Percentiles rank a stretch among this genome's conserved stretches.
phyloP scores from a whole-genome alignment of 2,888 invertebrate species.

The Apotomis capreana region DNA sequence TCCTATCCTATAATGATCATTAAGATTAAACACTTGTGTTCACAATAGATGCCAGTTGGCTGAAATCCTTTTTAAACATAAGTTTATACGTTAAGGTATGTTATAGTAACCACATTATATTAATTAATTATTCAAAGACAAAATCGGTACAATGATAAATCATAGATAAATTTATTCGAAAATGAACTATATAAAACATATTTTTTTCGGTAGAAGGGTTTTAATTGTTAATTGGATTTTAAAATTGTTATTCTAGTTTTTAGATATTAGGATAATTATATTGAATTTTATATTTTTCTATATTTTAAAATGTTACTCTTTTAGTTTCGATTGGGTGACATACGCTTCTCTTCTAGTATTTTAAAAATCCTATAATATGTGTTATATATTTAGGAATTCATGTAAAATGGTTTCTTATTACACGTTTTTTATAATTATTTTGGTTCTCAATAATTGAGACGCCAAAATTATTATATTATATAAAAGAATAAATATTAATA shows the following conservation, averaged over 20 bases:
- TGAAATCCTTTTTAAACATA: constrained; percentile 3
- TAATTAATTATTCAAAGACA: neutral
- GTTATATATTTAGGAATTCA: neutral
- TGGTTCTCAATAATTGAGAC: neutral
- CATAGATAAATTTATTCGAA: too few relatives aligned
- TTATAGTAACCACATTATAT: neutral
- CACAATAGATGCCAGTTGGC: neutral
- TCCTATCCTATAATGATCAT: neutral
- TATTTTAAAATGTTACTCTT: constrained; percentile 12
- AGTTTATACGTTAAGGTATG: neutral
- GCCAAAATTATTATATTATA: too few relatives aligned
- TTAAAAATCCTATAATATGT: neutral
- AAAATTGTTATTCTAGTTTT: constrained; percentile 23
- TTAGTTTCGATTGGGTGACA: neutral
- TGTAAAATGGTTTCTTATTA: neutral
- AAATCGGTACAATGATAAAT: too few relatives aligned
- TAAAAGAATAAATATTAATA: too few relatives aligned
- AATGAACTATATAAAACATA: neutral
- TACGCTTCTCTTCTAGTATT: constrained; percentile 15
- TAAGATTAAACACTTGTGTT: neutral
- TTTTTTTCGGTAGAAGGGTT: constrained; percentile 23
- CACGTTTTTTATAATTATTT: neutral
- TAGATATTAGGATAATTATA: neutral
- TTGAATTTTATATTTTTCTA: constrained; percentile 18
- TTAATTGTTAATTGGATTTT: constrained; percentile 15